These are phyloP conservation scores for Smittia sp. DNA, from an alignment of 2,888 invertebrate genomes.

Conservation along the genomic window DNA sequence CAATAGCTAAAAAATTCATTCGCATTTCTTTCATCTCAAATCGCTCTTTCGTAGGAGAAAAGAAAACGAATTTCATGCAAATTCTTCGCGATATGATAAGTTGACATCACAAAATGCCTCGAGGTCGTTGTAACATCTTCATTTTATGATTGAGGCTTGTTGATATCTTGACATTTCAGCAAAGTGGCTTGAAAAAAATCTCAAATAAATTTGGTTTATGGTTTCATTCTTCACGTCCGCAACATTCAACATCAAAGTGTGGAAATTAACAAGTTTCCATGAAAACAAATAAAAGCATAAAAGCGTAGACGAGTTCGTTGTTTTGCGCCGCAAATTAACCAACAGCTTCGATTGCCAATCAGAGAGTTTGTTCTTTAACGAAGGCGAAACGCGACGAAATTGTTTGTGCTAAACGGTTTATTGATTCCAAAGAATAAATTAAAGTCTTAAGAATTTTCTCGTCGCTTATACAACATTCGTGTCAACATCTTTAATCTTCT, in stretches of 20 bases:
- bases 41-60: background rate
- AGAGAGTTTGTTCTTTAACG: background rate
- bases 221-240: background rate
- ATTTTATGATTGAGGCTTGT: background rate
- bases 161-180: background rate
- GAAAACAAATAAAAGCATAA: no score
- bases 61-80: background rate
- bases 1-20: background rate
- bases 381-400: no score
- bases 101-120: background rate
- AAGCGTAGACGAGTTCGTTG: no score
- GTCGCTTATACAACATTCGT: background rate
- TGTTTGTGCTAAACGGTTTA: background rate
- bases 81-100: background rate
- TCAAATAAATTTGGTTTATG: background rate
- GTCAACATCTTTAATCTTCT: background rate
- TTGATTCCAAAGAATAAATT: background rate
- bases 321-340: no score
- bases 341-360: no score
- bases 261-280: background rate
- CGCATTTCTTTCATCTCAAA: no score
- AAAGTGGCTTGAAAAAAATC: background rate
- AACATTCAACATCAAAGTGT: background rate
- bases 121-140: background rate
- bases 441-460: background rate